phyloP scores from a whole-genome alignment of 2,797 vertebrate genomes.

The Pseudochromis fuscus region DNA sequence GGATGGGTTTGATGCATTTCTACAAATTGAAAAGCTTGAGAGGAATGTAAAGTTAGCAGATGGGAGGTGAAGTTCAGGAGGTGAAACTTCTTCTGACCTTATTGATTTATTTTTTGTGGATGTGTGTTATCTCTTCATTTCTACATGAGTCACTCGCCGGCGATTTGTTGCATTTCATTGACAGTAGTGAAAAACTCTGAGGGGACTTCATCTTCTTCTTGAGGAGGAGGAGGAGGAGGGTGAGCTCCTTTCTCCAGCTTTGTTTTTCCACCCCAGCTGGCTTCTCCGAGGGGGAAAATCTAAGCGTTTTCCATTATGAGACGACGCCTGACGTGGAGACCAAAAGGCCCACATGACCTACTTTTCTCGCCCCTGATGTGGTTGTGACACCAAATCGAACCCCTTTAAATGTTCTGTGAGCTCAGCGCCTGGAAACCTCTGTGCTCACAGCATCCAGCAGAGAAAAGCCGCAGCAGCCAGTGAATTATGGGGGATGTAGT shows the following conservation, averaged over 20 bases:
- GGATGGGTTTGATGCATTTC: neutral
- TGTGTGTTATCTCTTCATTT: neutral
- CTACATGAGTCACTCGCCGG: slow-evolving; percentile 33
- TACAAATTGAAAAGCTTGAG: slow-evolving; percentile 15
- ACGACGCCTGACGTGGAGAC: slow-evolving; percentile 36
- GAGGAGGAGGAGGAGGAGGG: slow-evolving; percentile 25
- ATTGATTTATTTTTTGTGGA: neutral
- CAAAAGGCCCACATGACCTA: slow-evolving; percentile 57
- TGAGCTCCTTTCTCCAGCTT: slow-evolving; percentile 22
- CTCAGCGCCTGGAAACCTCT: slow-evolving; percentile 25
- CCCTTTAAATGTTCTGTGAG: slow-evolving; percentile 15
- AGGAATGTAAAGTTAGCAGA: slow-evolving; percentile 22
- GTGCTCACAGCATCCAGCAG: neutral
- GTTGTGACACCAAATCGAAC: slow-evolving; percentile 27
- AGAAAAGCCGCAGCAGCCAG: neutral
- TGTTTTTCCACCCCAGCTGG: slow-evolving; percentile 71
- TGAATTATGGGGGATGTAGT: slow-evolving; percentile 64
- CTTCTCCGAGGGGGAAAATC: slow-evolving; percentile 72
- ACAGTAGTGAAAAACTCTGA: slow-evolving; percentile 41
- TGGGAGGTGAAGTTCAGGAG: slow-evolving; percentile 11
- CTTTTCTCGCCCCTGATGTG: slow-evolving; percentile 39
- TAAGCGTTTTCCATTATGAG: slow-evolving; percentile 52
- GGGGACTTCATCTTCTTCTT: slow-evolving; percentile 4
- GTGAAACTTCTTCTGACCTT: neutral
- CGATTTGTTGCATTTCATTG: slow-evolving; percentile 41